phyloP scores from a whole-genome alignment of 2,113 vertebrate species.

The Pluvialis apricaria region DNA sequence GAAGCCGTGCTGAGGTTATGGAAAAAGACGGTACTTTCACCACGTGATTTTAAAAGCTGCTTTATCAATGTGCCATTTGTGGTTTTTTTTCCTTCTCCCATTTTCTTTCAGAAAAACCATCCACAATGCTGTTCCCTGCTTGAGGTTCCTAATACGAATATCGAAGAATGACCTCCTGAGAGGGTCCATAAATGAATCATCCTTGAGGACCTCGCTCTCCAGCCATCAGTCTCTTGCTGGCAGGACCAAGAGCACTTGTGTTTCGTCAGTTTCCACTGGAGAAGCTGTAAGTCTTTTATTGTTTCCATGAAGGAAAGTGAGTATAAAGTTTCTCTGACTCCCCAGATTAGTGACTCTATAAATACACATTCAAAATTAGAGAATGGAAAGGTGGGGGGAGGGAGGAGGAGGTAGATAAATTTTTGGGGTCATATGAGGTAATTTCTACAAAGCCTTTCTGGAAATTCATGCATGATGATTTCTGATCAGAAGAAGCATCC shows the following conservation, averaged over 20 bases:
- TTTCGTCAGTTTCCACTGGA: conserved; percentile 62
- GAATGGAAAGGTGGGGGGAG: neutral
- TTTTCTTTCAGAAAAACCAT: conserved; percentile 67
- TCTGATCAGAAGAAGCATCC: neutral
- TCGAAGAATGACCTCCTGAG: conserved; percentile 56
- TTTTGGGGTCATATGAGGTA: neutral
- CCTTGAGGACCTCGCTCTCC: conserved; percentile 58
- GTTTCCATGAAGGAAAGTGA: neutral
- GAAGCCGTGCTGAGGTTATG: neutral
- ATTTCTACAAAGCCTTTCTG: neutral
- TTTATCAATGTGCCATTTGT: neutral
- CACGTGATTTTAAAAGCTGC: neutral
- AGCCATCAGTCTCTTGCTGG: conserved; percentile 52
- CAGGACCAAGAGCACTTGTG: conserved; percentile 45
- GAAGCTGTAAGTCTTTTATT: conserved; percentile 60
- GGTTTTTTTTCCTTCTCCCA: neutral
- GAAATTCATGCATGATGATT: neutral
- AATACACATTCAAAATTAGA: neutral
- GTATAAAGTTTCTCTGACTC: neutral
- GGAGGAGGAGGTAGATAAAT: neutral
- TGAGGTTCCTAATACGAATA: conserved; percentile 63
- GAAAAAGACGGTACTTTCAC: neutral
- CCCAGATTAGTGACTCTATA: neutral
- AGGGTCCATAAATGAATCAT: conserved; percentile 63
- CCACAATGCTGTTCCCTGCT: conserved; percentile 65